Evolutionary conservation across 2,113 vertebrate species (phyloP), one percentile per base, ranked within the genome.

Genomic region (Ameiurus melas): DNA sequence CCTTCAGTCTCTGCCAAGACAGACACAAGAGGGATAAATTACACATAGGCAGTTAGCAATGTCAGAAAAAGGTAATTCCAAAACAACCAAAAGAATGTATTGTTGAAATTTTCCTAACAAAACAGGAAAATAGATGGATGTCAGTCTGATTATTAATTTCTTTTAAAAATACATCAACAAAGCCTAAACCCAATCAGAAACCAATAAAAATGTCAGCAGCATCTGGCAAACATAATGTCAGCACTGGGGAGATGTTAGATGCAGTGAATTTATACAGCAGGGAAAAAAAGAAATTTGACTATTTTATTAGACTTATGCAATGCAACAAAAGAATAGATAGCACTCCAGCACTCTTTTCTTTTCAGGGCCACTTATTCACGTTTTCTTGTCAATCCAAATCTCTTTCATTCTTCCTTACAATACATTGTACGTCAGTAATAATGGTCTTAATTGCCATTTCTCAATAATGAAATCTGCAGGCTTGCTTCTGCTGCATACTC

Each of bases 1-100:
- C 98, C 93, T 99, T 99, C 92, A 99, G 93, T 93, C 98, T 97
- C 98, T 99, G 86, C 89, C 71, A 91, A 89, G 9, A 88, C 25
- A 86, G 39, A 73, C 22, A 87, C 75, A 36, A 79, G 13, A 82
- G 30, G 85, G 16, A 68, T 78, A 53, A 75, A 39, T 81, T 64
- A 84, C 82, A 84, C 77, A 80, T 2, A 30, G 10, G 33, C 79
- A 68, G 64, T 68, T 55, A 66, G 62, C 85, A 79, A 64, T 22
- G 36, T 22, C n/a, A 4, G 62, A 36, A 53, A 79, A 79, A n/a
- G 17, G 6, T 36, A 36, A 33, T 33, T 30, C 58, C 30, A 25
- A 22, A 36, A 64, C 55, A 19, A 39, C 0, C 51, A 3, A 55
- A 55, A 30, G 22, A 77, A 22, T 47, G 8, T 4, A 43, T 12